Evolutionary conservation across 2,888 invertebrate species (phyloP).

Genomic region (Drosophila basisetae): DNA sequence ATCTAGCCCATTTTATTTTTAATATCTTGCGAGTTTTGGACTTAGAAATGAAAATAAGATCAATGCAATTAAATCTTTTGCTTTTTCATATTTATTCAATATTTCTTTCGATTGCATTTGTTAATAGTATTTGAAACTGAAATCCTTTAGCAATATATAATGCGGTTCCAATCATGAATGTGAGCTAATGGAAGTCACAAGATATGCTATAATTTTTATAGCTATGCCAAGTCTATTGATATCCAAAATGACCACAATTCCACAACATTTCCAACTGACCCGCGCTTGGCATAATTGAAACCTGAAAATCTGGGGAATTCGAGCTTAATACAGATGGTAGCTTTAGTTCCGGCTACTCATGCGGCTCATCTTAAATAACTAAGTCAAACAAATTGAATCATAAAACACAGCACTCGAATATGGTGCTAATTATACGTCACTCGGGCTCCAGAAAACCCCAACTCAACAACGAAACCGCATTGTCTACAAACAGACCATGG

Average conservation of each 20-base stretch:
- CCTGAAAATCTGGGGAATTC: slow-evolving; percentile 22
- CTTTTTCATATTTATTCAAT: not conserved
- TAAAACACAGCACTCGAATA: slow-evolving; percentile 49
- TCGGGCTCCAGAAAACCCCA: slow-evolving; percentile 11
- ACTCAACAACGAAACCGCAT: slow-evolving; percentile 59
- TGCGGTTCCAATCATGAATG: not conserved
- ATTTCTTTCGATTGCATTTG: not conserved
- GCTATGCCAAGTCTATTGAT: slow-evolving; percentile 16
- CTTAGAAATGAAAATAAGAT: not conserved
- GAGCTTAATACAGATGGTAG: slow-evolving; percentile 8
- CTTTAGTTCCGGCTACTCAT: slow-evolving; percentile 78
- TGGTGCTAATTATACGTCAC: slow-evolving; percentile 69
- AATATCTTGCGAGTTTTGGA: not conserved
- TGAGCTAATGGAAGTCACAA: not conserved
- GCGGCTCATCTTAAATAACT: slow-evolving; percentile 62
- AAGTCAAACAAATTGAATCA: slow-evolving; percentile 68
- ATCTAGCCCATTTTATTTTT: not conserved
- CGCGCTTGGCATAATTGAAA: slow-evolving; percentile 27
- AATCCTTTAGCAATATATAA: not conserved
- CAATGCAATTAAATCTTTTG: not conserved
- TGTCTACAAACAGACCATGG: slow-evolving; percentile 67
- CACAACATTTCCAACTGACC: slow-evolving; percentile 55
- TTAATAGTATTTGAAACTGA: not conserved
- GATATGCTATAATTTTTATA: slow-evolving; percentile 8
- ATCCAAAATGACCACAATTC: slow-evolving; percentile 35